A percentile compares a stretch with the other conserved stretches of the same genome.
These are phyloP conservation scores for Tuta absoluta DNA, from an alignment of 2,888 invertebrate species.

Conservation along the genomic window DNA sequence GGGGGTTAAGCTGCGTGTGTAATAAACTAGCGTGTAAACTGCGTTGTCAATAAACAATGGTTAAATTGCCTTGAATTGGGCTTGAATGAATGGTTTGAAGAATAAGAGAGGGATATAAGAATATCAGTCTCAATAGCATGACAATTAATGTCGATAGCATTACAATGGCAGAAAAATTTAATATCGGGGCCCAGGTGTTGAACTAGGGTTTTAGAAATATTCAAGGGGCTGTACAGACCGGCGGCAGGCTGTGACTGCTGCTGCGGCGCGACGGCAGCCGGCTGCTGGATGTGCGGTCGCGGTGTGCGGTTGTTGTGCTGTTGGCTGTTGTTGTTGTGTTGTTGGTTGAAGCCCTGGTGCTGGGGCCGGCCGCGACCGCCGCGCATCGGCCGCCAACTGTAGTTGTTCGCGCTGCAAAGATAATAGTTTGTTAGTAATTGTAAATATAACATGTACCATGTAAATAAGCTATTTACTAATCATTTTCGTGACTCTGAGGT, in stretches of 20 bases:
- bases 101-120: too few relatives aligned
- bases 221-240: neutral
- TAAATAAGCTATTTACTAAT: neutral
- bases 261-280: constrained; percentile 40
- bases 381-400: constrained; percentile 72
- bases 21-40: too few relatives aligned
- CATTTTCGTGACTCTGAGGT: too few relatives aligned
- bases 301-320: constrained; percentile 33
- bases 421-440: neutral
- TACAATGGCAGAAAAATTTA: too few relatives aligned
- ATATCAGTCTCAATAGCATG: too few relatives aligned
- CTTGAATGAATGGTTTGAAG: too few relatives aligned
- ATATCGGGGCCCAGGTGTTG: too few relatives aligned
- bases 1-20: too few relatives aligned
- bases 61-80: too few relatives aligned
- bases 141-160: too few relatives aligned
- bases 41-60: neutral
- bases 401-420: constrained; percentile 56
- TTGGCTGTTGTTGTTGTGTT: constrained; percentile 33
- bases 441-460: neutral
- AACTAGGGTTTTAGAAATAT: too few relatives aligned
- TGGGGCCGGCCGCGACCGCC: constrained; percentile 51
- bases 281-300: constrained; percentile 32
- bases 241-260: constrained; percentile 33
- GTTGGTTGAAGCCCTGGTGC: constrained; percentile 31